Evolutionary conservation across 2,888 invertebrate species (phyloP).

Genomic region (Drosophila greeni): DNA sequence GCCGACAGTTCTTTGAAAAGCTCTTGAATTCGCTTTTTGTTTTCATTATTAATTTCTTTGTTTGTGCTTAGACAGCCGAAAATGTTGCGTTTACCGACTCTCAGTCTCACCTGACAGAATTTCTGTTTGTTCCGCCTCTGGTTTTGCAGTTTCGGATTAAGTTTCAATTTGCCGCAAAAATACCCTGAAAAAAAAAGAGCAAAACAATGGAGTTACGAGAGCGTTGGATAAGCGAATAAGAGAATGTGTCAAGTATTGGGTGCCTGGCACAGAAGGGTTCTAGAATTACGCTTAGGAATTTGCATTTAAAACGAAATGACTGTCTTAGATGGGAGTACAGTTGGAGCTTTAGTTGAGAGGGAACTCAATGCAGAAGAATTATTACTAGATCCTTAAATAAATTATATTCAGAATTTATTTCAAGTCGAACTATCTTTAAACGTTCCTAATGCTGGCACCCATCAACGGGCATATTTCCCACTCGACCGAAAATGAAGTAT

Average conservation of each 20-base stretch:
- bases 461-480: conserved; percentile 4
- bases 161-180: conserved; percentile 19
- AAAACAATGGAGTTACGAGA: conserved; percentile 20
- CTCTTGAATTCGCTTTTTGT: conserved; percentile 32
- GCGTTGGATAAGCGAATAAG: conserved; percentile 15
- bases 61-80: conserved; percentile 52
- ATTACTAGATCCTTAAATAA: background rate
- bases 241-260: conserved; percentile 21
- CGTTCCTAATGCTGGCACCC: background rate
- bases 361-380: background rate
- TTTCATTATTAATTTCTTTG: conserved; percentile 23
- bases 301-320: background rate
- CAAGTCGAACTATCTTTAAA: background rate
- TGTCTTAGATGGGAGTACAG: background rate
- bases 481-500: conserved; percentile 8
- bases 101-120: conserved; percentile 41
- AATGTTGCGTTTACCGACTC: conserved; percentile 34
- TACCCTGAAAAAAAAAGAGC: background rate
- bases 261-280: conserved; percentile 17
- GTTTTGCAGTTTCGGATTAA: conserved; percentile 23
- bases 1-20: conserved; percentile 19
- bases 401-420: background rate
- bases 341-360: background rate
- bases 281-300: conserved; percentile 19
- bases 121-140: conserved; percentile 37